Evolutionary conservation across 1,140 invertebrate genomes (phyloP).

Genomic region (Helicoverpa armigera): DNA sequence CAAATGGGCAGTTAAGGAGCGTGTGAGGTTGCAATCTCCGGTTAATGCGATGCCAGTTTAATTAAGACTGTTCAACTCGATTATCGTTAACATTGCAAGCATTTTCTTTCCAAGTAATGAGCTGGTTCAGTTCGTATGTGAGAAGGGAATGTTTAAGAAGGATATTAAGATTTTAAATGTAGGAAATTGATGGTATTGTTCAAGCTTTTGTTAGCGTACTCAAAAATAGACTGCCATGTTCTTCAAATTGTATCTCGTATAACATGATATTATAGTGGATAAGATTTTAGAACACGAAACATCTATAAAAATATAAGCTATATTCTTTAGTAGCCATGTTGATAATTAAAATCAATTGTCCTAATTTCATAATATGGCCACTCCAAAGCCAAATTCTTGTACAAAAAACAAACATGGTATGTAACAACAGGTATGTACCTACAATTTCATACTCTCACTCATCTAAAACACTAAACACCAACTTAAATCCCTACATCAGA

Average conservation of each 20-base stretch:
- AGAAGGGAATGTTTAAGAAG: background rate
- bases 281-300: too few relatives aligned
- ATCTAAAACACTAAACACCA: conserved; percentile 33
- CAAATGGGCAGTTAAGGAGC: conserved; percentile 28
- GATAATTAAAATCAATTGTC: too few relatives aligned
- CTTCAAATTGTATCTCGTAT: too few relatives aligned
- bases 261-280: too few relatives aligned
- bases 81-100: conserved; percentile 27
- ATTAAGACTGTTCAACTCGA: conserved; percentile 40
- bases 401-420: too few relatives aligned
- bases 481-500: conserved; percentile 9
- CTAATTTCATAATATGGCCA: too few relatives aligned
- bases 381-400: too few relatives aligned
- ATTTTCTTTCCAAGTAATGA: conserved; percentile 36
- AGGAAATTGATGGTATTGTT: too few relatives aligned
- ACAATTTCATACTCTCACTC: conserved; percentile 7
- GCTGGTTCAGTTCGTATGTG: background rate
- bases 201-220: too few relatives aligned
- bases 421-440: too few relatives aligned
- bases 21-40: conserved; percentile 24
- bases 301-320: too few relatives aligned
- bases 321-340: background rate
- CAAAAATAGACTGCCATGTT: too few relatives aligned
- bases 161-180: background rate
- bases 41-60: conserved; percentile 28